Conservation (phyloP, 2,113 vertebrate genomes). For the Promerops cafer region DNA sequence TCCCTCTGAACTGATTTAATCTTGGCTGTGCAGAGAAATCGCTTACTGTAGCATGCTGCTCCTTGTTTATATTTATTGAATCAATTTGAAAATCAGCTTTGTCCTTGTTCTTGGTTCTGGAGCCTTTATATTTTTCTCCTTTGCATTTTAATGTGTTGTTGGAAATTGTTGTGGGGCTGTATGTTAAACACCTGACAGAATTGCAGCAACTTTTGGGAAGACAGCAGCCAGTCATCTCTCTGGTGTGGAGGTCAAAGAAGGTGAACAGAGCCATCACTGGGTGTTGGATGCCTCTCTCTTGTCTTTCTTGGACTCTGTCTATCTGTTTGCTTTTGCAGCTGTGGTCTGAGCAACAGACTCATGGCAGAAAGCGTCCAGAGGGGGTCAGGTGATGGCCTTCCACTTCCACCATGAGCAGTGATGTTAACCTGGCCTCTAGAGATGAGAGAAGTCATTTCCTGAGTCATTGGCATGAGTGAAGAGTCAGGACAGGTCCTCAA, state of each 20-base stretch:
- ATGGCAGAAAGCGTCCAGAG: neutral
- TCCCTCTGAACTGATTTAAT: conserved; percentile 13
- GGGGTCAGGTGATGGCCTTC: neutral
- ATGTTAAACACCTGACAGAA: conserved; percentile 11
- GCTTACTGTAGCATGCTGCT: conserved; percentile 41
- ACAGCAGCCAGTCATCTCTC: neutral
- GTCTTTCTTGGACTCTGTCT: conserved; percentile 1
- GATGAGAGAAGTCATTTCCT: neutral
- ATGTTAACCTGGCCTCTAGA: neutral
- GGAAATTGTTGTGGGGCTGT: neutral
- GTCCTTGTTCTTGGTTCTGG: conserved; percentile 49
- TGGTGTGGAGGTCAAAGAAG: neutral
- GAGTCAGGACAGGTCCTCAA: neutral
- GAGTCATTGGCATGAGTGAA: neutral
- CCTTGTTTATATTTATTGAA: conserved; percentile 53
- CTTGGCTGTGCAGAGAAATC: neutral
- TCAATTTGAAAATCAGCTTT: conserved; percentile 59
- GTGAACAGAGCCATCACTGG: neutral
- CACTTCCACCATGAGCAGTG: neutral
- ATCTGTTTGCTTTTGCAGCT: conserved; percentile 28
- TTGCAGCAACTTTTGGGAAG: neutral
- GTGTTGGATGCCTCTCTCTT: neutral
- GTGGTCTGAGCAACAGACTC: neutral
- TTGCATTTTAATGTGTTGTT: conserved; percentile 41
- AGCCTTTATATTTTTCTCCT: conserved; percentile 6